These are phyloP conservation scores for Eremophila alpestris DNA, from an alignment of 2,797 vertebrate genomes.

Conservation along the genomic window DNA sequence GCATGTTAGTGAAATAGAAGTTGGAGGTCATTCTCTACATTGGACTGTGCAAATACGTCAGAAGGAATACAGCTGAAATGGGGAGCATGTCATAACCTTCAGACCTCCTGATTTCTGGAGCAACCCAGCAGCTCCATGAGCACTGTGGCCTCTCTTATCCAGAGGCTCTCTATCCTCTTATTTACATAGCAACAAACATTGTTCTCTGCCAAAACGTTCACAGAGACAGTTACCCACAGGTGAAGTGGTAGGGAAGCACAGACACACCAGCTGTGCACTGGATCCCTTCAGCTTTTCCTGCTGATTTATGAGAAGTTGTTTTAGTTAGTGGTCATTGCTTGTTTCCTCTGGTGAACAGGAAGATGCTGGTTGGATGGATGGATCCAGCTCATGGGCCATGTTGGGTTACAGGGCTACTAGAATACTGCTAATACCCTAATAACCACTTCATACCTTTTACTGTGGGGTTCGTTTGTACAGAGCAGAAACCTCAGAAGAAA, in stretches of 20 bases:
- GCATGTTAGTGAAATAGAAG: not conserved
- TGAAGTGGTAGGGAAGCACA: not conserved
- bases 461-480: not conserved
- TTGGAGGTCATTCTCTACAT: not conserved
- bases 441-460: not conserved
- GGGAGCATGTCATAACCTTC: not conserved
- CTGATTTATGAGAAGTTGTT: not conserved
- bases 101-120: not conserved
- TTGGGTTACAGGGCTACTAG: not conserved
- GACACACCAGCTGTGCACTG: not conserved
- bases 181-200: not conserved
- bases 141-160: not conserved
- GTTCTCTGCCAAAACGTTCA: not conserved
- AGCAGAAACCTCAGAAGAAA: not conserved
- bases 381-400: not conserved
- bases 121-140: not conserved
- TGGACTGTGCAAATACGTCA: not conserved
- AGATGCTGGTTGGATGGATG: not conserved
- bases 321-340: not conserved
- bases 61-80: not conserved
- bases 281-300: not conserved
- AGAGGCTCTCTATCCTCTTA: not conserved
- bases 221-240: not conserved
- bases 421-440: too few relatives aligned
- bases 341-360: not conserved